Conservation (phyloP, 1,140 invertebrate species). For the Plutomurus gul region DNA sequence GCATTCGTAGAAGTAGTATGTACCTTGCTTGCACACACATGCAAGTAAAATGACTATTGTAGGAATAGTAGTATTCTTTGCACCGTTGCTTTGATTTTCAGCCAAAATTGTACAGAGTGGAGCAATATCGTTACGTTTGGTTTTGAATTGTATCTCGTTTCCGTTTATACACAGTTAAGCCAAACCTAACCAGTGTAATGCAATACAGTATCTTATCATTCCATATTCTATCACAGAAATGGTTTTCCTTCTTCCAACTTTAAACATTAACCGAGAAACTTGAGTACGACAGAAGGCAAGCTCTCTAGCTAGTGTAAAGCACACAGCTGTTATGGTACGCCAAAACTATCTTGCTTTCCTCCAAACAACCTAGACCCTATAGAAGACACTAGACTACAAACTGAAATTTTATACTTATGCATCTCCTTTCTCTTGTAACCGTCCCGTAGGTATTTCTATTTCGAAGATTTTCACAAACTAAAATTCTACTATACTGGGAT, state of each 20-base stretch:
- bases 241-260: neutral
- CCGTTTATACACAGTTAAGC: neutral
- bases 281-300: slow-evolving; percentile 1
- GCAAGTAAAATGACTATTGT: too few species aligned
- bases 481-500: too few species aligned
- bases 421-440: too few species aligned
- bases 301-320: neutral
- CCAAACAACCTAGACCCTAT: neutral
- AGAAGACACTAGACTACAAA: neutral
- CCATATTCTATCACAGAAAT: slow-evolving; percentile 8
- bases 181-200: slow-evolving; percentile 12
- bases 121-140: neutral
- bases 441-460: too few species aligned
- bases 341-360: slow-evolving; percentile 14
- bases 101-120: neutral
- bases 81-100: slow-evolving; percentile 17
- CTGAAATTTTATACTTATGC: neutral
- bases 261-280: slow-evolving; percentile 29
- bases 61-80: neutral
- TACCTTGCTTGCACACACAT: too few species aligned
- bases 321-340: slow-evolving; percentile 11
- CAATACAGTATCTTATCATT: slow-evolving; percentile 16
- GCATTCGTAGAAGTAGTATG: too few species aligned
- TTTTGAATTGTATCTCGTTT: neutral
- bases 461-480: too few species aligned